Conservation (phyloP, 2,888 invertebrate species). For the Patella caerulea region DNA sequence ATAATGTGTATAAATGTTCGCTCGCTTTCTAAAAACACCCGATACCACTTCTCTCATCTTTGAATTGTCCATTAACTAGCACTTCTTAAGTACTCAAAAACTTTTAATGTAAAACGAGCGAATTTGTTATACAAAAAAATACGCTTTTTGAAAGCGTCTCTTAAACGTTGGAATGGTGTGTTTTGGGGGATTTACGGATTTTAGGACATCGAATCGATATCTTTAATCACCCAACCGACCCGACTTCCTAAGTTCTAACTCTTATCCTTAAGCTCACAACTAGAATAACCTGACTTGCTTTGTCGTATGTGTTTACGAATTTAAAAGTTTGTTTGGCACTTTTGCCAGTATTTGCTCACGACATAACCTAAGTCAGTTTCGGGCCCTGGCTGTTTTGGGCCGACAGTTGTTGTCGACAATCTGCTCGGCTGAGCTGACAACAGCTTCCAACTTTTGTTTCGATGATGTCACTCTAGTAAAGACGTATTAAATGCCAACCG, state of each 20-base stretch:
- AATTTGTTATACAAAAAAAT: too few species aligned
- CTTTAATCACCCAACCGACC: too few species aligned
- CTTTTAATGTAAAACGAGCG: too few species aligned
- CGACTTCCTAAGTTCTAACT: neutral
- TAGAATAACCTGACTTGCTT: slow-evolving; percentile 17
- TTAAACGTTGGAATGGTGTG: too few species aligned
- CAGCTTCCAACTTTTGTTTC: slow-evolving; percentile 4
- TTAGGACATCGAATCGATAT: too few species aligned
- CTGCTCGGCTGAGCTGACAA: neutral
- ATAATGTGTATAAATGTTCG: too few species aligned
- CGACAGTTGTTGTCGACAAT: slow-evolving; percentile 9
- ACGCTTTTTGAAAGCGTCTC: too few species aligned
- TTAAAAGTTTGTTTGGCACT: slow-evolving; percentile 9
- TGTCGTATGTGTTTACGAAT: slow-evolving; percentile 20
- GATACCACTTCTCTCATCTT: too few species aligned
- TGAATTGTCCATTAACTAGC: too few species aligned
- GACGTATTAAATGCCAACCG: slow-evolving; percentile 19
- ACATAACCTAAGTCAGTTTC: slow-evolving; percentile 18
- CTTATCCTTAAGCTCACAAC: slow-evolving; percentile 9
- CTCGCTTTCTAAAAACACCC: too few species aligned
- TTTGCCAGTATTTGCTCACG: slow-evolving; percentile 22
- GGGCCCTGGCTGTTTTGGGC: neutral
- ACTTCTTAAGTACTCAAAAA: too few species aligned
- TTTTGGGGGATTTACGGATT: too few species aligned
- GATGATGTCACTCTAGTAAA: slow-evolving; percentile 18